Conservation (phyloP, 2,888 invertebrate species). For the Drosophila setosimentum region DNA sequence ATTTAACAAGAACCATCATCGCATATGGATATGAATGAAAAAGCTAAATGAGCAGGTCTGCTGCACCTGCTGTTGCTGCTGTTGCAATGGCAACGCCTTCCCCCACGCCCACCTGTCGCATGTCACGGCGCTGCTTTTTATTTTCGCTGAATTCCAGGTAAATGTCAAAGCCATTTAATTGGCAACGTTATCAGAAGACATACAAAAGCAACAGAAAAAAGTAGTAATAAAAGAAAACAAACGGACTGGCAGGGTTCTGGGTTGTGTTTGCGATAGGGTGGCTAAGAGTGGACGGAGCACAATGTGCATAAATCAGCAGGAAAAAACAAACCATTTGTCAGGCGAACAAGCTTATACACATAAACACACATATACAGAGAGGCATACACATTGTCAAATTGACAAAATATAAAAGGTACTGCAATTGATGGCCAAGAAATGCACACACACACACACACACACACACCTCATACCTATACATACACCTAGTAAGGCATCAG, state of each 20-base stretch:
- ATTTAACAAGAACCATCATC: constrained; percentile 21
- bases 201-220: constrained; percentile 1
- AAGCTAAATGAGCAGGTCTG: constrained; percentile 22
- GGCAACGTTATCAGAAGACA: constrained; percentile 30
- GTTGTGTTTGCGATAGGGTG: constrained; percentile 2
- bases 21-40: constrained; percentile 24
- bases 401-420: constrained; percentile 49
- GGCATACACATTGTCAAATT: constrained; percentile 39
- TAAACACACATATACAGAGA: constrained; percentile 1
- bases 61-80: background rate
- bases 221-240: constrained; percentile 1
- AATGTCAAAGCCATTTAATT: constrained; percentile 33
- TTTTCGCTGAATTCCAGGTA: background rate
- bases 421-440: constrained; percentile 35
- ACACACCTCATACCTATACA: background rate
- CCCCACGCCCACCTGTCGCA: constrained; percentile 30
- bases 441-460: constrained; percentile 5
- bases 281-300: constrained; percentile 30
- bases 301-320: constrained; percentile 50
- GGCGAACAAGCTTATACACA: constrained; percentile 29
- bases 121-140: background rate
- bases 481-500: constrained; percentile 40
- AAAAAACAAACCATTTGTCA: constrained; percentile 67
- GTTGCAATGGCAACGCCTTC: background rate
- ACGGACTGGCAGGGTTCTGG: background rate